Evolutionary conservation across 2,113 vertebrate genomes (phyloP).

Genomic region (Pyrgilauda ruficollis): DNA sequence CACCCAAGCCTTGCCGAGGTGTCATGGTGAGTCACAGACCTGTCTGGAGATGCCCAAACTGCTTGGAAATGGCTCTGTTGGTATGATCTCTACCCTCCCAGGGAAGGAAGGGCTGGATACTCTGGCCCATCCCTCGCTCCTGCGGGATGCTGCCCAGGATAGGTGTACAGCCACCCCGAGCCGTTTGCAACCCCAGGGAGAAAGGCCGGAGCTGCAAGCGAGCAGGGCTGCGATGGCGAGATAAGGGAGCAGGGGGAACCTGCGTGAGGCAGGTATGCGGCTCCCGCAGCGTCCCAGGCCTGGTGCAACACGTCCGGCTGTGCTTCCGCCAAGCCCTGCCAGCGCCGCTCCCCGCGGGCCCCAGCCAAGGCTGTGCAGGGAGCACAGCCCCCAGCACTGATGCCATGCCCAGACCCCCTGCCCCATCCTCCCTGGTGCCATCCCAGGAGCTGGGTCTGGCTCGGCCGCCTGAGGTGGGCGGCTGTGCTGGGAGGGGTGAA

Average conservation of each 20-base stretch:
- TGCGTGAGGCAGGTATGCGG: background rate
- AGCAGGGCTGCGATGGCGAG: background rate
- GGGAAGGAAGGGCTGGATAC: constrained; percentile 18
- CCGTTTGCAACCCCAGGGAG: background rate
- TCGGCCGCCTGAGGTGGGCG: rapidly evolving
- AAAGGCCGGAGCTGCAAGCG: background rate
- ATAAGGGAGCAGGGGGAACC: constrained; percentile 25
- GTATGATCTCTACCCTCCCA: constrained; percentile 17
- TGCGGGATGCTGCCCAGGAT: background rate
- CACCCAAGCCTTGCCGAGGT: background rate
- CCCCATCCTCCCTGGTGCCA: rapidly evolving
- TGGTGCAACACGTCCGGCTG: constrained; percentile 52
- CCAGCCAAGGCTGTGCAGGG: background rate
- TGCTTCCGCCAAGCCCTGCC: constrained; percentile 22
- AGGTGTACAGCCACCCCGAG: background rate
- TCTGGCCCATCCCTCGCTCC: background rate
- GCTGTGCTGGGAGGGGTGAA: background rate
- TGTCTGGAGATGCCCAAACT: constrained; percentile 67
- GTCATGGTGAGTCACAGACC: constrained; percentile 48
- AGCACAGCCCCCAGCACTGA: rapidly evolving
- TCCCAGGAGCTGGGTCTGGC: rapidly evolving
- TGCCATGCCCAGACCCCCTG: background rate
- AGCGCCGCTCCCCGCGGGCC: background rate
- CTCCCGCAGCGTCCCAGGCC: constrained; percentile 1
- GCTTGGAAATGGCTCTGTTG: background rate